Percentiles rank a stretch among this genome's conserved stretches.
Conservation (phyloP, 2,888 invertebrate species). For the Dicyrtomina minuta region DNA sequence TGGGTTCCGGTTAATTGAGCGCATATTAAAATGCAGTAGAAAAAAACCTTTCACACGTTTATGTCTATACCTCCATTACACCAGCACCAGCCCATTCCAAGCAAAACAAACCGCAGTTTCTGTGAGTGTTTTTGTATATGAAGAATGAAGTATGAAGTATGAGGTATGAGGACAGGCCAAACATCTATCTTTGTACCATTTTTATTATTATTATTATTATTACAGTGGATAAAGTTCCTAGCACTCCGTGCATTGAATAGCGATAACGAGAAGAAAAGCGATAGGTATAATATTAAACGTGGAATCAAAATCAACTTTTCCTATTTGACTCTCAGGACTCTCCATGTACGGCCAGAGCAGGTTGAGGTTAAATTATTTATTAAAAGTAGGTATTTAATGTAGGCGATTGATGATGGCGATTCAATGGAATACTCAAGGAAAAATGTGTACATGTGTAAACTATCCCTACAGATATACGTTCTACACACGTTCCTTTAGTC, state of each 20-base stretch:
- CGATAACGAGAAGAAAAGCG: no score
- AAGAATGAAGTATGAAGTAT: no score
- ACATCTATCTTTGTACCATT: no score
- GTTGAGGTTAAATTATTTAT: slow-evolving; percentile 26
- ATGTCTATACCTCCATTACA: background rate
- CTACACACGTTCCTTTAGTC: no score
- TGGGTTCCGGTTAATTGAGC: slow-evolving; percentile 16
- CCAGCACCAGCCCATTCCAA: background rate
- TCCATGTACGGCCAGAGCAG: slow-evolving; percentile 22
- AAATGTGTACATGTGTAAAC: background rate
- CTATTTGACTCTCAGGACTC: slow-evolving; percentile 4
- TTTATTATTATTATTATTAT: no score
- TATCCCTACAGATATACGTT: background rate
- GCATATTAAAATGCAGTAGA: slow-evolving; percentile 8
- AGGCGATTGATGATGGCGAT: slow-evolving; percentile 16
- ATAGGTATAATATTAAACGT: no score
- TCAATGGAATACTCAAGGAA: background rate
- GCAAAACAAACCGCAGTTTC: no score
- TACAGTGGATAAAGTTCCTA: no score
- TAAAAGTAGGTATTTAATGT: slow-evolving; percentile 25
- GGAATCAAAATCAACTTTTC: slow-evolving; percentile 15
- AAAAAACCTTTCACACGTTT: no score
- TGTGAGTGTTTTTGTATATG: no score
- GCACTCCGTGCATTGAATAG: no score
- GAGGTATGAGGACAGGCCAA: no score